Evolutionary conservation across 2,113 vertebrate genomes (phyloP), one percentile per base, ranked within the genome.

Genomic region (Pungitius pungitius): DNA sequence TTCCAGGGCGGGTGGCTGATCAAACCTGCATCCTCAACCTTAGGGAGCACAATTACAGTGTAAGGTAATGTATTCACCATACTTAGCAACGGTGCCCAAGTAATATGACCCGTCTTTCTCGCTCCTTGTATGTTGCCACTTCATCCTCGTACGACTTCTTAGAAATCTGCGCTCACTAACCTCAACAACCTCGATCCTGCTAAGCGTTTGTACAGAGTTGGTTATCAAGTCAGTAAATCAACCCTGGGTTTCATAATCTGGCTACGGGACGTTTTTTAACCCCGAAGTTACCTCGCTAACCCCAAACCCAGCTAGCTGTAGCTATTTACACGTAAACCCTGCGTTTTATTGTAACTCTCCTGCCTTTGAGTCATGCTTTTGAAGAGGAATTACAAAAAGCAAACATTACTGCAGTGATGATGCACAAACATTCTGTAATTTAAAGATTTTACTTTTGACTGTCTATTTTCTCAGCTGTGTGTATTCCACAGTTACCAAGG

Each of bases 1-100:
- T 95, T 99, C 97, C 98, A 99, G 18, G 96, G 95, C 71, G 94
- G 95, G 63, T 99, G 96, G 80, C 92, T 95, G 83, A 99, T 94
- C 77, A 99, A 93, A 66, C 96, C 96, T 59, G 95, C 94, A 64
- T 94, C 91, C 64, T 95, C 95, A 37, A 97, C 95, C 97, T 99
- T 65, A 63, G 10, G 9, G 2, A 70, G 2, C 11, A 62, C 1
- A 71, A 30, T 57, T 5, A 73, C 24, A 45, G 9, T 45, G 20
- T 17, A n/a, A n/a, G n/a, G n/a, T n/a, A n/a, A 24, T 2, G 49
- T 40, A 37, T 64, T 67, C 24, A 18, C 10, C 42, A 54, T 27
- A 24, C 1, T 17, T 2, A 18, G 18, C 10, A 27, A 24, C 10
- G 24, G 18, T 37, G 15, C 13, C 40, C 15, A 8, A 70, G 4